phyloP scores from a whole-genome alignment of 2,113 vertebrate genomes.

The Caranx ignobilis region DNA sequence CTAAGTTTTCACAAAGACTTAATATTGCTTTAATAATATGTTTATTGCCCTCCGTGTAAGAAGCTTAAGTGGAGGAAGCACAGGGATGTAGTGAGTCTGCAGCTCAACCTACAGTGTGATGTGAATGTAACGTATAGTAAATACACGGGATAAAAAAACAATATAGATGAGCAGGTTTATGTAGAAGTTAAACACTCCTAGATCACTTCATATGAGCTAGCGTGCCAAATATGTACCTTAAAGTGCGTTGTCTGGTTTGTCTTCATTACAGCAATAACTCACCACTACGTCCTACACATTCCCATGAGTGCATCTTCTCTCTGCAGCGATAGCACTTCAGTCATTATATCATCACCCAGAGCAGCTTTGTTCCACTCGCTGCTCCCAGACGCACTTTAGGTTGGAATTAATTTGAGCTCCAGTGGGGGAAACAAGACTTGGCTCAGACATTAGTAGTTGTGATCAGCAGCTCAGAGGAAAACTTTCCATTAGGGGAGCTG shows the following conservation, averaged over 20 bases:
- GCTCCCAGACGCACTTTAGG: slow-evolving; percentile 43
- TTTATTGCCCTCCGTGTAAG: slow-evolving; percentile 46
- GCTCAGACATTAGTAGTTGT: slow-evolving; percentile 4
- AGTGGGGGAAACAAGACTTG: slow-evolving; percentile 15
- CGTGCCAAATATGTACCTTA: slow-evolving; percentile 21
- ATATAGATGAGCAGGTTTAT: slow-evolving; percentile 21
- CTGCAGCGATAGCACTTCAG: neutral
- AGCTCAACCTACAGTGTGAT: neutral
- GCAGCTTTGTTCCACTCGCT: slow-evolving; percentile 38
- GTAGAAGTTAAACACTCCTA: neutral
- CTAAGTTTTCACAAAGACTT: slow-evolving; percentile 45
- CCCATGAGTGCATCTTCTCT: slow-evolving; percentile 55
- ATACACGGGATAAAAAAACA: slow-evolving; percentile 22
- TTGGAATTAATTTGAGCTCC: slow-evolving; percentile 52
- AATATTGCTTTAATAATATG: slow-evolving; percentile 47
- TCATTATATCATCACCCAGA: slow-evolving; percentile 58
- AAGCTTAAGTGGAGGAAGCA: slow-evolving; percentile 12
- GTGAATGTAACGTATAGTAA: slow-evolving; percentile 15
- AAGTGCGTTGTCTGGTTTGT: slow-evolving; percentile 28
- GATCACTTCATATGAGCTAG: slow-evolving; percentile 9
- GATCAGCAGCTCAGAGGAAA: slow-evolving; percentile 56
- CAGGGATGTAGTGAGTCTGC: neutral
- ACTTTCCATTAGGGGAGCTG: slow-evolving; percentile 55
- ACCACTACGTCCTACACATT: slow-evolving; percentile 46
- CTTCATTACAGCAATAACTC: slow-evolving; percentile 50